Percentiles rank a stretch among this genome's conserved stretches.
Evolutionary conservation across 2,113 vertebrate genomes (phyloP).

Genomic region (Crotalus helleri): DNA sequence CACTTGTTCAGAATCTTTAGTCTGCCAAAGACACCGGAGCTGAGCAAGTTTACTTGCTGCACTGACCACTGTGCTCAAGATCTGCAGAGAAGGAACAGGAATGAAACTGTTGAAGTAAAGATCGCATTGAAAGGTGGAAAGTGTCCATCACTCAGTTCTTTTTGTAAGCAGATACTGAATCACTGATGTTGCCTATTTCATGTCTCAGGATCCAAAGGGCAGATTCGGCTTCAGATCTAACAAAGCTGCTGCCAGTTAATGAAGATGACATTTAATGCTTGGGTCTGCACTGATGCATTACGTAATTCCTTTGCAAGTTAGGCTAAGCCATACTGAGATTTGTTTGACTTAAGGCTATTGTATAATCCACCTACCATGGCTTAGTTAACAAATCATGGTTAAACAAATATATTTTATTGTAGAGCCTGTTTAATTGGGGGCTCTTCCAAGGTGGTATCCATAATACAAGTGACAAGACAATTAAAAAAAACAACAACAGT

Average conservation of each 20-base stretch:
- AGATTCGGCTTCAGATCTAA: background rate
- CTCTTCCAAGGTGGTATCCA: background rate
- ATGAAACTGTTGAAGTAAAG: background rate
- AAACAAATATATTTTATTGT: background rate
- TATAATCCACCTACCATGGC: background rate
- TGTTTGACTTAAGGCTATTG: background rate
- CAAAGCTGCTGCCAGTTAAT: background rate
- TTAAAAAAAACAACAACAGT: background rate
- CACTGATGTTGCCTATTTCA: background rate
- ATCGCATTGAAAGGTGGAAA: background rate
- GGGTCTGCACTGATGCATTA: background rate
- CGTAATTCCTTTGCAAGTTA: background rate
- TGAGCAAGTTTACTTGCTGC: conserved; percentile 86
- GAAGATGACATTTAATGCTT: background rate
- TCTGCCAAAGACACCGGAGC: conserved; percentile 83
- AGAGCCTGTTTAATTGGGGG: background rate
- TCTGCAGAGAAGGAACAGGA: conserved; percentile 68
- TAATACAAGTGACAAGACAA: background rate
- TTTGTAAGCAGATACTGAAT: background rate
- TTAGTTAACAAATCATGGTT: background rate
- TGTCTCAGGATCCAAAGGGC: no score
- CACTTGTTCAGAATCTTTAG: conserved; percentile 76
- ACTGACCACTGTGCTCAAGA: conserved; percentile 84
- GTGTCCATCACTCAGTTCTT: background rate
- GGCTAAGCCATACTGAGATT: background rate